Base-by-base conservation (phyloP, 2,888 invertebrate genomes). In the Malachius bipustulatus region DNA sequence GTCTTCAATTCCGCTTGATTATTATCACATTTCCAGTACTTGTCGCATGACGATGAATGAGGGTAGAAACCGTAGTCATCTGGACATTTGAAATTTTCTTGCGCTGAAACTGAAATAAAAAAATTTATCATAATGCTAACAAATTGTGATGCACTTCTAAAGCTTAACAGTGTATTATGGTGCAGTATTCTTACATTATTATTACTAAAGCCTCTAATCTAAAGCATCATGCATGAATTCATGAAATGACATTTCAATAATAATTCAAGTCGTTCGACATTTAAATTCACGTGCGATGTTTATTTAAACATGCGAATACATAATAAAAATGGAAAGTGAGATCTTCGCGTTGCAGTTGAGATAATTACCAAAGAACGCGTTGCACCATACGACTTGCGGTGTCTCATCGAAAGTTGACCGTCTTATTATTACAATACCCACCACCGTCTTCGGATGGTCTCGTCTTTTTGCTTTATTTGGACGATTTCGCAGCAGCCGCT, bases 1-100 rank as follows among this genome's bases (percentile, higher is more conserved):
- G 89, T 88, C 65, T 90, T 90, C 48, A 90, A 67, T 55, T 89
- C 89, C 38, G 89, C 80, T 6, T 65, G 79, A 47, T 83, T 84
- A 54, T 87, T 87, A 64, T 90, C 89, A 59, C 91, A 91, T 65
- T 90, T 88, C 85, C 87, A 91, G 67, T 91, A 91, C 65, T 90
- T 90, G 70, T 91, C 91, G 63, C 91, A 91, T 32, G 87, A 87
- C 41, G 70, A 59, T 58, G 80, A 79, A 65, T 91, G 90, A 38
- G 90, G 88, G 67, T 89, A 91, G 71, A 90, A 91, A 16, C 90
- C 91, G 60, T 85, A 89, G 62, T 89, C 89, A 57, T 90, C 88
- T 16, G 90, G 90, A 57, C 91, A 91, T 70, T 89, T 87, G 74
- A 90, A 91, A 56, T 69, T 73, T 48, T 84, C 84, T 64, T 87